Evolutionary conservation across 2,113 vertebrate genomes (phyloP), one percentile per base, ranked within the genome.

Genomic region (Phasianus colchicus): DNA sequence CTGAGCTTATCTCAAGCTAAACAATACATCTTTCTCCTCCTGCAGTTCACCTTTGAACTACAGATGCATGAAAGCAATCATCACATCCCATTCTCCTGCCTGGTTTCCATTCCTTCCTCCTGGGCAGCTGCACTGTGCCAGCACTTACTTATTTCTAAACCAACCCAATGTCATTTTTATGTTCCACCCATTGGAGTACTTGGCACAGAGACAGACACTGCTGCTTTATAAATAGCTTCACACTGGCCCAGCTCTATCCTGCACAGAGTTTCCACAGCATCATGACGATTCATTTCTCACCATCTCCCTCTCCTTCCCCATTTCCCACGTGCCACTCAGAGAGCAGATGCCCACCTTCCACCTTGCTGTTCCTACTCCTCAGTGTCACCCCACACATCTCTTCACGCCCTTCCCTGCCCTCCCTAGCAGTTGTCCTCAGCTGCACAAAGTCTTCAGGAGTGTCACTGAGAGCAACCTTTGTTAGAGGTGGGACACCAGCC

Each of bases 191-290:
- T 81, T 91, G 91, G 90, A 0, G 65, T n/a, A 61, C 65, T 84
- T 96, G 93, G 96, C 95, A 93, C 24, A n/a, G 58, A 55, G 32
- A 88, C 27, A 91, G 22, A 48, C 89, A 60, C 85, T 88, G 88
- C 90, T 95, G 88, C 42, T 88, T 94, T 95, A 95, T 93, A 96
- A 95, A 96, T 92, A 89, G 91, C 85, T 90, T 71, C 61, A 13
- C 36, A 80, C 83, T 88, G 90, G 91, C 94, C 94, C 83, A 75
- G 76, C 96, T 95, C 54, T 13, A 57, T 36, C 65, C 80, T 83
- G 52, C 67, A 72, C 83, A 90, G 61, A 70, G 57, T 57, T 95
- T 91, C 83, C 88, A 91, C 85, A 94, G 88, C 69, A 85, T 70
- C 34, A 0, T 92, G 93, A 95, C 78, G 29, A 79, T 18, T 89